These are phyloP conservation scores for Propithecus perrieri DNA, from an alignment of 2,797 vertebrate genomes.

Conservation along the genomic window DNA sequence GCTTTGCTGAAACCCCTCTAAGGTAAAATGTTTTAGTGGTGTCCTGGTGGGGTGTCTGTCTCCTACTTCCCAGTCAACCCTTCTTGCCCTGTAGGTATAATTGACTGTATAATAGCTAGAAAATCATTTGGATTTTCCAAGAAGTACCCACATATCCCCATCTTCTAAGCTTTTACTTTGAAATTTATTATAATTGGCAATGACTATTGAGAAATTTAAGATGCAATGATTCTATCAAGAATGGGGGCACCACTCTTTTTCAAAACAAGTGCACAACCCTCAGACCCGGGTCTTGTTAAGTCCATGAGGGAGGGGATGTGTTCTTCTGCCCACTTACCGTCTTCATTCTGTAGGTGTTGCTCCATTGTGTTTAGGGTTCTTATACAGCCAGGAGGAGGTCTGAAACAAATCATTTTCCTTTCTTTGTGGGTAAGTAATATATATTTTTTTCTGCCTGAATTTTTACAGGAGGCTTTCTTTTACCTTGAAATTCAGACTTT, in stretches of 20 bases:
- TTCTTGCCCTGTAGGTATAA: not conserved
- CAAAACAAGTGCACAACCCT: not conserved
- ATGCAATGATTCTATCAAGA: not conserved
- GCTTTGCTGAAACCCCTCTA: not conserved
- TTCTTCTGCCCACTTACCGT: not conserved
- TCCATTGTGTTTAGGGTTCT: not conserved
- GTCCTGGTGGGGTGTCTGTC: not conserved
- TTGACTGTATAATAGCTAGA: not conserved
- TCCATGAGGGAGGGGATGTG: not conserved
- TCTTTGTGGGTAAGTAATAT: not conserved
- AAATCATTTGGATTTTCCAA: not conserved
- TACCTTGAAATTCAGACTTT: not conserved
- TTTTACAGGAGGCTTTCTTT: not conserved
- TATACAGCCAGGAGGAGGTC: not conserved
- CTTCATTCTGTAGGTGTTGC: not conserved
- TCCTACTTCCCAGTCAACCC: not conserved
- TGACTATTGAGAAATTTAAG: not conserved
- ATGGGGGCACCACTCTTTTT: not conserved
- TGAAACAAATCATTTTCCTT: not conserved
- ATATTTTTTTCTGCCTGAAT: not conserved
- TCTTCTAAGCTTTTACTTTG: not conserved
- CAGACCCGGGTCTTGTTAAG: not conserved
- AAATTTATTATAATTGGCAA: not conserved
- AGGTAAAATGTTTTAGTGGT: not conserved
- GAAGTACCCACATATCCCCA: not conserved